Percentiles rank a stretch among this genome's conserved stretches.
Evolutionary conservation across 2,888 invertebrate species (phyloP).

Genomic region (Habrosyne pyritoides): DNA sequence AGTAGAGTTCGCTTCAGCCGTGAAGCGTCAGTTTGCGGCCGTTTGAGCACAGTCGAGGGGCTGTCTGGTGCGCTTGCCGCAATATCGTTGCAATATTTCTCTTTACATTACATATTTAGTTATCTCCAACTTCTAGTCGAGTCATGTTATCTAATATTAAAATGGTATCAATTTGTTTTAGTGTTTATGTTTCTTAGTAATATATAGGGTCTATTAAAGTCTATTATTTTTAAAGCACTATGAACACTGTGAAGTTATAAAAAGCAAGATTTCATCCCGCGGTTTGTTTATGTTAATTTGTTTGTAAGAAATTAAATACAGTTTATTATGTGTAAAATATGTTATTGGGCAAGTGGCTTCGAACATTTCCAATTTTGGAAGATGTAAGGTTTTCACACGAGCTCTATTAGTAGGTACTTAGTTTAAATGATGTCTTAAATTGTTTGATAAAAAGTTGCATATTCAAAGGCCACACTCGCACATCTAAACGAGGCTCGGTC

Average conservation of each 20-base stretch:
- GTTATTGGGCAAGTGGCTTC: too few relatives aligned
- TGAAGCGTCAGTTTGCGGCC: constrained; percentile 41
- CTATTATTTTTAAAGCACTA: too few relatives aligned
- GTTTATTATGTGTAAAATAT: too few relatives aligned
- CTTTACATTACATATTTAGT: constrained; percentile 1
- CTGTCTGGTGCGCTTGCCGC: constrained; percentile 20
- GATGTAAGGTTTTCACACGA: too few relatives aligned
- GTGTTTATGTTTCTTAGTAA: too few relatives aligned
- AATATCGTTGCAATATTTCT: not conserved
- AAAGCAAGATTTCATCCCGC: too few relatives aligned
- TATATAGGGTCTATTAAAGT: too few relatives aligned
- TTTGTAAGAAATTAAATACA: too few relatives aligned
- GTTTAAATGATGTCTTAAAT: constrained; percentile 33
- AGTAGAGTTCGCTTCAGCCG: constrained; percentile 41
- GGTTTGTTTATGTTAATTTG: too few relatives aligned
- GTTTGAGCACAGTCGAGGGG: constrained; percentile 34
- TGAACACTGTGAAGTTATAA: too few relatives aligned
- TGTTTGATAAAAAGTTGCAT: constrained; percentile 20
- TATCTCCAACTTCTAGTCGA: not conserved
- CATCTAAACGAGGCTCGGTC: constrained; percentile 40
- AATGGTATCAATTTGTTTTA: too few relatives aligned
- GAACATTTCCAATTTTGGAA: too few relatives aligned
- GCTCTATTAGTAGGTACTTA: not conserved
- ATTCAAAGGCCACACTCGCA: constrained; percentile 31
- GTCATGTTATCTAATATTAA: not conserved